A percentile compares a stretch with the other conserved stretches of the same genome.
Conservation (phyloP, 2,113 vertebrate species). For the Daphoenositta chrysoptera region DNA sequence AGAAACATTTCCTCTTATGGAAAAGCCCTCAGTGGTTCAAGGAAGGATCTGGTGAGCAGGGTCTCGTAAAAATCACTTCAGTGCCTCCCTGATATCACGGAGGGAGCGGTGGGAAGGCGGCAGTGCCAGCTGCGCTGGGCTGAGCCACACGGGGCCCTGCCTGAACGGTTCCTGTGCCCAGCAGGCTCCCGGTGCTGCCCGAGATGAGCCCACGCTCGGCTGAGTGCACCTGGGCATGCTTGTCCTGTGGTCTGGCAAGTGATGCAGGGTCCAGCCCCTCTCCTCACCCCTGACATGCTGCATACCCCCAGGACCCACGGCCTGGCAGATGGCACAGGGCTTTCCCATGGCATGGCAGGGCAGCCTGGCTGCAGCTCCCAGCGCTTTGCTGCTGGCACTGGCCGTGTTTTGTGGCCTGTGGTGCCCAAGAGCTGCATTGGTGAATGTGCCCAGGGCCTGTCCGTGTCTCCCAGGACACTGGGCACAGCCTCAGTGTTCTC, state of each 20-base stretch:
- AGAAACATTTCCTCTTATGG: constrained; percentile 60
- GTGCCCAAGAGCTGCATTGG: neutral
- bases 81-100: neutral
- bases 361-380: neutral
- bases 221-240: accelerated
- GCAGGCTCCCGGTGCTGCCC: neutral
- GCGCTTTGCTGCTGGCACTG: neutral
- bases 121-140: neutral
- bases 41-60: neutral
- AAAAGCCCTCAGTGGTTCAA: constrained; percentile 6
- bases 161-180: accelerated
- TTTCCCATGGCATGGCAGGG: neutral
- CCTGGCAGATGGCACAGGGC: neutral
- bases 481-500: accelerated
- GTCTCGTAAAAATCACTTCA: neutral
- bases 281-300: neutral
- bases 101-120: accelerated
- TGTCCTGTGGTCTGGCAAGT: neutral
- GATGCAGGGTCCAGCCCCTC: neutral
- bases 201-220: accelerated
- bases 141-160: neutral
- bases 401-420: neutral
- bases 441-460: neutral
- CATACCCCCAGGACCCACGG: neutral
- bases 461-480: neutral